Evolutionary conservation across 2,888 invertebrate genomes (phyloP).

Genomic region (Oligia fasciuncula): DNA sequence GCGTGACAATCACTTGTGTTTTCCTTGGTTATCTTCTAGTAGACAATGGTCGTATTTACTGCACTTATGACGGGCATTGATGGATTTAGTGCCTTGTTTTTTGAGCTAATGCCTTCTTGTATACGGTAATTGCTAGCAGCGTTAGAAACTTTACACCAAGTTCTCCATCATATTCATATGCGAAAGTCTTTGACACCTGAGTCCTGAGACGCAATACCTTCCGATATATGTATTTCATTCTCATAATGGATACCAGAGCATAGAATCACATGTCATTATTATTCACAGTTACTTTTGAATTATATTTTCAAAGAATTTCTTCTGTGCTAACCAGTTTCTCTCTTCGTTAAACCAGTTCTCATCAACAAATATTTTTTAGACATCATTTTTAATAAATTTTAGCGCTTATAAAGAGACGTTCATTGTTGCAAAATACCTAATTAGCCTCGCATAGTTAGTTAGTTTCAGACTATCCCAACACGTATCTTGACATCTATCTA

Average conservation of each 20-base stretch:
- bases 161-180: background rate
- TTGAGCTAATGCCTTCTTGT: background rate
- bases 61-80: background rate
- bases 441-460: background rate
- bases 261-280: background rate
- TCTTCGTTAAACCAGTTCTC: background rate
- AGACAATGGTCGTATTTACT: constrained; percentile 19
- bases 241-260: background rate
- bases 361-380: background rate
- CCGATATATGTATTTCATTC: background rate
- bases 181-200: too few relatives aligned
- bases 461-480: background rate
- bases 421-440: constrained; percentile 1
- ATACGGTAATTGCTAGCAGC: background rate
- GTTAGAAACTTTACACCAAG: background rate
- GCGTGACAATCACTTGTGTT: constrained; percentile 30
- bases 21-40: background rate
- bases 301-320: background rate
- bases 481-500: constrained; percentile 9
- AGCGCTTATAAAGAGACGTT: background rate
- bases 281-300: background rate
- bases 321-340: background rate
- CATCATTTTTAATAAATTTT: background rate
- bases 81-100: background rate
- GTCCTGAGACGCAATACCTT: background rate